Conservation (phyloP, 2,113 vertebrate species). For the Syngnathus floridae region DNA sequence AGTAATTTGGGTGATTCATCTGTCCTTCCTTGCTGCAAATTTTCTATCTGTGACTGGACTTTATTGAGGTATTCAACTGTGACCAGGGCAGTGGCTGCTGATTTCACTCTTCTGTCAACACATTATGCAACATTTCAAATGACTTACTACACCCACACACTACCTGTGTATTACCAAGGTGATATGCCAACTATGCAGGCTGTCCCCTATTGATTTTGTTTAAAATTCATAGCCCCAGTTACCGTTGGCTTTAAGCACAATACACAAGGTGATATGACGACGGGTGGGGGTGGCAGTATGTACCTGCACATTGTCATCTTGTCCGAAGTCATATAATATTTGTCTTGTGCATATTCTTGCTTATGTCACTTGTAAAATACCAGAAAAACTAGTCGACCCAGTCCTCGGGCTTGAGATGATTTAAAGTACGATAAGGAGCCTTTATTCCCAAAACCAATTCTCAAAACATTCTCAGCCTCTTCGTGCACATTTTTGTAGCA, state of each 20-base stretch:
- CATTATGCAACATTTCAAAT: constrained; percentile 40
- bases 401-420: constrained; percentile 1
- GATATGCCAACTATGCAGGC: constrained; percentile 8
- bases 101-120: constrained; percentile 60
- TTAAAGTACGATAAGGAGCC: constrained; percentile 2
- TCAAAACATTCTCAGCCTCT: not conserved
- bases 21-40: constrained; percentile 18
- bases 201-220: not conserved
- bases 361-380: too few relatives aligned
- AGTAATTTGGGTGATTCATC: constrained; percentile 27
- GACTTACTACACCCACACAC: constrained; percentile 27
- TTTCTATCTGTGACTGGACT: constrained; percentile 23
- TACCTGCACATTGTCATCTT: too few relatives aligned
- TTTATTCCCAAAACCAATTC: not conserved
- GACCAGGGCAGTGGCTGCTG: constrained; percentile 37
- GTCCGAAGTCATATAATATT: too few relatives aligned
- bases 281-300: too few relatives aligned
- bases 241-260: too few relatives aligned
- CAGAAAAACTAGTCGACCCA: too few relatives aligned
- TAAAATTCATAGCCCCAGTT: too few relatives aligned
- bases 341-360: too few relatives aligned
- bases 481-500: not conserved
- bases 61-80: constrained; percentile 55
- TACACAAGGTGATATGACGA: too few relatives aligned
- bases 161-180: constrained; percentile 18